phyloP scores from a whole-genome alignment of 2,797 vertebrate genomes.

The Melanotaenia nigrans region DNA sequence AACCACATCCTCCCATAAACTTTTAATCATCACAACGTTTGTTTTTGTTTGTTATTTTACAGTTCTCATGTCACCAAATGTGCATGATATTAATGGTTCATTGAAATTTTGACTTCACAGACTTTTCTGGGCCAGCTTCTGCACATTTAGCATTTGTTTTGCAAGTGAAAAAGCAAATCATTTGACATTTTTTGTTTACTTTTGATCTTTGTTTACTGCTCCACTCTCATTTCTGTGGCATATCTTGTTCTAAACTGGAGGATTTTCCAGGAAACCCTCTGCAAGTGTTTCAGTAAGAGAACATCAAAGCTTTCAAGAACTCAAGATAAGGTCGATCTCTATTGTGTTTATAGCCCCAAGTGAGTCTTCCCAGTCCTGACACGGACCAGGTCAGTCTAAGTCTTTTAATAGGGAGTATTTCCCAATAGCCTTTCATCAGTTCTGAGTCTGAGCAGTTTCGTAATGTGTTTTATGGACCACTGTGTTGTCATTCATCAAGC shows the following conservation, averaged over 20 bases:
- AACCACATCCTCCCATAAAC: slow-evolving; percentile 6
- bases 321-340: slow-evolving; percentile 12
- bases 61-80: neutral
- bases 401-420: slow-evolving; percentile 2
- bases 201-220: slow-evolving; percentile 12
- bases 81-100: neutral
- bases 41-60: neutral
- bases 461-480: neutral
- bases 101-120: neutral
- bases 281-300: slow-evolving; percentile 9
- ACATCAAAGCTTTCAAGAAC: slow-evolving; percentile 18
- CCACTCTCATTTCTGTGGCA: neutral
- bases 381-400: neutral
- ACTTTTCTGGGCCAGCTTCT: neutral
- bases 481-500: neutral
- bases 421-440: neutral
- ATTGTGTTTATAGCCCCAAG: slow-evolving; percentile 8
- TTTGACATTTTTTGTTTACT: slow-evolving; percentile 24
- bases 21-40: neutral
- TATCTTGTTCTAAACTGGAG: neutral
- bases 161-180: slow-evolving; percentile 8
- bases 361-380: slow-evolving; percentile 9
- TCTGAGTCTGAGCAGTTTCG: neutral
- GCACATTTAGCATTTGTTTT: neutral
- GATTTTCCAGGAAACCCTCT: slow-evolving; percentile 28